Evolutionary conservation across 2,113 vertebrate species (phyloP).

Genomic region (Centrocercus urophasianus): DNA sequence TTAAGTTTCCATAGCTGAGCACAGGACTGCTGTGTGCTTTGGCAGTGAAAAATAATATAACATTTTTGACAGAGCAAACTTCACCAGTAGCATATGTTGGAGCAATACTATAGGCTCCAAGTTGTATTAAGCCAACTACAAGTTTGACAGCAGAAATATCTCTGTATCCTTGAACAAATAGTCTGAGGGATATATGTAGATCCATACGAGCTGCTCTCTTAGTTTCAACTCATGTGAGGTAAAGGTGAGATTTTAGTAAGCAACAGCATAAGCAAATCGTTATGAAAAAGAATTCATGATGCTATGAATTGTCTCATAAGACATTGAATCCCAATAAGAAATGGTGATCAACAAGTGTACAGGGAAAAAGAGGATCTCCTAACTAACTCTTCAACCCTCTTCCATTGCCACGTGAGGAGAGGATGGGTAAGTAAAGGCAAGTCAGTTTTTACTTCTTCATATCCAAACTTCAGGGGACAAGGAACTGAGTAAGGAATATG

Average conservation of each 20-base stretch:
- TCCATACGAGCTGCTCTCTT: not conserved
- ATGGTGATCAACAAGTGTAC: not conserved
- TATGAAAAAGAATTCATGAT: not conserved
- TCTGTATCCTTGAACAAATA: constrained; percentile 32
- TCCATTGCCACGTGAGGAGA: not conserved
- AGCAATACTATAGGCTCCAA: constrained; percentile 18
- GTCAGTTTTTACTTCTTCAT: not conserved
- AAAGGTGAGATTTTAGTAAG: not conserved
- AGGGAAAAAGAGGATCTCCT: not conserved
- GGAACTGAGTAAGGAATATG: not conserved
- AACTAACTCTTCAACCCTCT: not conserved
- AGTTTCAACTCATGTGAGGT: not conserved
- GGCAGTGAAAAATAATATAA: constrained; percentile 39
- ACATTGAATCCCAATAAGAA: not conserved
- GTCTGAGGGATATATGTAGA: constrained; percentile 19
- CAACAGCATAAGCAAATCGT: not conserved
- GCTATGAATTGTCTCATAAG: not conserved
- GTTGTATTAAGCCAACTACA: constrained; percentile 23
- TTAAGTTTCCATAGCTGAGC: not conserved
- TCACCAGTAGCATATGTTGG: constrained; percentile 14
- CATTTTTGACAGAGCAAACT: constrained; percentile 6
- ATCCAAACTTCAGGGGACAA: not conserved
- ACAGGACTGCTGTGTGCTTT: constrained; percentile 11
- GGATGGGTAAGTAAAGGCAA: not conserved
- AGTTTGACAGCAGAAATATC: constrained; percentile 31